A percentile compares a stretch with the other conserved stretches of the same genome.
Evolutionary conservation across 2,797 vertebrate species (phyloP).

Genomic region (Typhlichthys eigenmanni): DNA sequence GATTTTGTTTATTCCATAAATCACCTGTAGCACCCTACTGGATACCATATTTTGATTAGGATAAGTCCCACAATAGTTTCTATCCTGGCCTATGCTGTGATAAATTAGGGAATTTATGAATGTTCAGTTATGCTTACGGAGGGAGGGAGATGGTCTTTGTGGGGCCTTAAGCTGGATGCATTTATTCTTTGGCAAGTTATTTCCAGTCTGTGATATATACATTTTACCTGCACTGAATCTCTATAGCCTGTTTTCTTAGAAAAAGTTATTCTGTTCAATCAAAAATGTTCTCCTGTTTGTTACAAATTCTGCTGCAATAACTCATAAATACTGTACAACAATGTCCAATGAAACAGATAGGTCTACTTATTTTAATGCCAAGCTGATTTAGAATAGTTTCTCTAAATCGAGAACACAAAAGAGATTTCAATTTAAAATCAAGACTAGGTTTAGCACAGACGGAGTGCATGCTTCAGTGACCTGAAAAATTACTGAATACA

Average conservation of each 20-base stretch:
- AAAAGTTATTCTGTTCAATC: conserved; percentile 33
- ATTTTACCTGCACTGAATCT: background rate
- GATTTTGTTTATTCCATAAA: too few species aligned
- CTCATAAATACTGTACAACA: background rate
- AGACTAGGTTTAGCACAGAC: conserved; percentile 57
- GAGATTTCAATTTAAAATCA: conserved; percentile 69
- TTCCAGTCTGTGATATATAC: conserved; percentile 47
- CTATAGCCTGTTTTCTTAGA: background rate
- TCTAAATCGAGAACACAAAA: conserved; percentile 63
- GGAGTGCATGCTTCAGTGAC: conserved; percentile 68
- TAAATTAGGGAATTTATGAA: conserved; percentile 68
- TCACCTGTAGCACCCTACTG: too few species aligned
- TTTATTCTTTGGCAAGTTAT: conserved; percentile 37
- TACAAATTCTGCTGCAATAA: too few species aligned
- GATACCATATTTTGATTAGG: too few species aligned
- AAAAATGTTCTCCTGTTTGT: conserved; percentile 29
- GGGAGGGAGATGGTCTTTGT: conserved; percentile 52
- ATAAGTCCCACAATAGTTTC: conserved; percentile 58
- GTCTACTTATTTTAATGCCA: conserved; percentile 25
- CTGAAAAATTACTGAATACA: conserved; percentile 76
- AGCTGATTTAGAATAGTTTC: conserved; percentile 58
- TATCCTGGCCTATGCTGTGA: conserved; percentile 58
- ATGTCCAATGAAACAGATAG: conserved; percentile 46
- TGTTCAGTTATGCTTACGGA: conserved; percentile 64
- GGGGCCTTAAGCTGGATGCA: conserved; percentile 43